A percentile compares a stretch with the other conserved stretches of the same genome.
These are phyloP conservation scores for Erpornis zantholeuca DNA, from an alignment of 2,113 vertebrate genomes.

Conservation along the genomic window DNA sequence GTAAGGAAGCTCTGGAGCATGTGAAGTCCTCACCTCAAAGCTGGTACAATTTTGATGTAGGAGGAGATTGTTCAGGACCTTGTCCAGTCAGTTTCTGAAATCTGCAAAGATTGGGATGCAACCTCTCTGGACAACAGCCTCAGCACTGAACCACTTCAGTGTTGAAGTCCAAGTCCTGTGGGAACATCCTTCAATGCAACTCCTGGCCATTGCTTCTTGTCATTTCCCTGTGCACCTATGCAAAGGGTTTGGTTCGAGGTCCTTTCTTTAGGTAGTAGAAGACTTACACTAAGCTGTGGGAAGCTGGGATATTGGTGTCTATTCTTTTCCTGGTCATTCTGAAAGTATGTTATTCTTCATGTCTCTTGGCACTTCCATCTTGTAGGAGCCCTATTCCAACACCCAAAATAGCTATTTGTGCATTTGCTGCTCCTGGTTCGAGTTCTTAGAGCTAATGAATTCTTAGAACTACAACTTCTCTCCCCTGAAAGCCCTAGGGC, in stretches of 20 bases:
- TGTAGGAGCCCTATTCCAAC: background rate
- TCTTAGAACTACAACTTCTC: no score
- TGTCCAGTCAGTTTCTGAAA: background rate
- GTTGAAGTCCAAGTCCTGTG: background rate
- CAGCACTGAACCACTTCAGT: background rate
- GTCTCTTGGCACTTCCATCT: background rate
- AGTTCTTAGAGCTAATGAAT: background rate
- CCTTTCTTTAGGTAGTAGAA: background rate
- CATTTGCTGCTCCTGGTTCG: background rate
- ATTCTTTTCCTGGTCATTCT: background rate
- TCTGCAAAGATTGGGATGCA: background rate
- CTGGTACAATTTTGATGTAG: background rate
- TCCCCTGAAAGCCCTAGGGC: background rate
- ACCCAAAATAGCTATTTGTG: background rate
- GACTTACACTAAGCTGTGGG: background rate
- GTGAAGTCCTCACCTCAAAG: background rate
- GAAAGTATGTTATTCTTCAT: background rate
- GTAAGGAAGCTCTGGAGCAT: background rate
- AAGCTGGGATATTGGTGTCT: background rate
- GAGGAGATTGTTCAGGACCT: background rate
- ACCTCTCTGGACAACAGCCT: background rate
- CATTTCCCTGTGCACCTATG: background rate
- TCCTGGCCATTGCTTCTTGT: background rate
- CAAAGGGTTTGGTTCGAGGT: background rate
- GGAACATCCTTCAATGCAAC: background rate